Percentiles rank a stretch among this genome's conserved stretches.
Evolutionary conservation across 2,797 vertebrate species (phyloP).

Genomic region (Helostoma temminkii): DNA sequence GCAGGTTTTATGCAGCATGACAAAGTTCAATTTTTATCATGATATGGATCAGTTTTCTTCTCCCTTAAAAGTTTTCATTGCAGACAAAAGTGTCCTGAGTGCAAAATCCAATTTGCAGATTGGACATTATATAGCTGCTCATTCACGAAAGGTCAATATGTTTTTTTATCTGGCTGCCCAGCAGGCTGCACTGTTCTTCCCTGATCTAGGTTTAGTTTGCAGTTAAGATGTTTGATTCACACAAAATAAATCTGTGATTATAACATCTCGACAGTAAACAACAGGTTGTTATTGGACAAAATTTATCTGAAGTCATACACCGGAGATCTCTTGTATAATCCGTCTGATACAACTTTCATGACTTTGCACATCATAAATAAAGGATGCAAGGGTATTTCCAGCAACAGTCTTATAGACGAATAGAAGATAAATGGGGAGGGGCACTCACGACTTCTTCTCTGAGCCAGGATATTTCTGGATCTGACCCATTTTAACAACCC

Average conservation of each 20-base stretch:
- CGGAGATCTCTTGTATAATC: conserved; percentile 31
- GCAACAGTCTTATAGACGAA: conserved; percentile 28
- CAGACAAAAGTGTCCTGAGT: conserved; percentile 55
- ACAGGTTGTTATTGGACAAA: conserved; percentile 18
- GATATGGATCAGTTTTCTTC: conserved; percentile 60
- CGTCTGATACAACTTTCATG: conserved; percentile 41
- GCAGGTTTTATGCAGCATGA: conserved; percentile 16
- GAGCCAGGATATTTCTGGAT: conserved; percentile 78
- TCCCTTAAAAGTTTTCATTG: conserved; percentile 60
- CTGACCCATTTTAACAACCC: conserved; percentile 78
- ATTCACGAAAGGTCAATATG: conserved; percentile 63
- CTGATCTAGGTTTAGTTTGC: conserved; percentile 32
- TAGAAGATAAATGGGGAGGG: conserved; percentile 51
- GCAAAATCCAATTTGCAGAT: conserved; percentile 64
- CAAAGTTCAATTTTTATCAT: conserved; percentile 64
- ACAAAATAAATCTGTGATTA: conserved; percentile 17
- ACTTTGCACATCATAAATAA: conserved; percentile 56
- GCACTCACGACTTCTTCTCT: conserved; percentile 51
- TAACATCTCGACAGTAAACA: conserved; percentile 13
- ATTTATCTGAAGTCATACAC: conserved; percentile 21
- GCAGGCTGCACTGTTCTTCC: conserved; percentile 10
- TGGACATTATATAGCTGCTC: conserved; percentile 50
- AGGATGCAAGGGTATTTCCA: conserved; percentile 41
- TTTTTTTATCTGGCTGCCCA: conserved; percentile 48
- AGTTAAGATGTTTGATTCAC: conserved; percentile 16